phyloP scores from a whole-genome alignment of 2,113 vertebrate species.

The Sturnus vulgaris region DNA sequence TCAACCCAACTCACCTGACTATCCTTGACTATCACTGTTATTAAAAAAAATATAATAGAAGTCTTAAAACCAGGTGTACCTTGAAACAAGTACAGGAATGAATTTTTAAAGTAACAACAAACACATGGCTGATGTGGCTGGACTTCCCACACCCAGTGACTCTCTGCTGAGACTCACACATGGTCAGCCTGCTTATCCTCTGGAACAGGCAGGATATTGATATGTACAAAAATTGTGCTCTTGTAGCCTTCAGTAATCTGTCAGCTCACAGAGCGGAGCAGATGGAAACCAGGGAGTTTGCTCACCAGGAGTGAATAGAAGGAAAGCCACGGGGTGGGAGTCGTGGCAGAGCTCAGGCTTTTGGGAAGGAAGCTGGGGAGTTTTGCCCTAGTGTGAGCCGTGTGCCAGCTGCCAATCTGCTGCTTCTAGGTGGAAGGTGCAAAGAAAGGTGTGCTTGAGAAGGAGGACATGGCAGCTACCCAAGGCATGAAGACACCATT shows the following conservation, averaged over 20 bases:
- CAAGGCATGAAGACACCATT: background rate
- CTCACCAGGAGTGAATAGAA: background rate
- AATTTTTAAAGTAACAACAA: background rate
- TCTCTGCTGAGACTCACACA: background rate
- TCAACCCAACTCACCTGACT: background rate
- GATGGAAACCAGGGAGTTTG: background rate
- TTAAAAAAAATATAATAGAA: background rate
- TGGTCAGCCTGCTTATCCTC: background rate
- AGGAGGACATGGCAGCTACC: background rate
- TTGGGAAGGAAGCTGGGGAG: background rate
- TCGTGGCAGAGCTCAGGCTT: background rate
- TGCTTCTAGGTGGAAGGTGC: background rate
- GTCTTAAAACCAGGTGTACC: background rate
- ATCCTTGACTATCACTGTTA: background rate
- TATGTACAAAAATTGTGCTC: background rate
- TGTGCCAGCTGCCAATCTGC: background rate
- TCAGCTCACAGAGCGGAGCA: background rate
- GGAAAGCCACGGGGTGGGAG: background rate
- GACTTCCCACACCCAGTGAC: background rate
- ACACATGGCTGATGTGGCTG: background rate
- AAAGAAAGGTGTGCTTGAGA: background rate
- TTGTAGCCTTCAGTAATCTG: background rate
- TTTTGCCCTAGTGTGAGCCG: background rate
- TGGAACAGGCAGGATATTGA: background rate
- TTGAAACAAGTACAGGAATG: background rate